Conservation (phyloP, 2,113 vertebrate genomes). For the Mesitornis unicolor region DNA sequence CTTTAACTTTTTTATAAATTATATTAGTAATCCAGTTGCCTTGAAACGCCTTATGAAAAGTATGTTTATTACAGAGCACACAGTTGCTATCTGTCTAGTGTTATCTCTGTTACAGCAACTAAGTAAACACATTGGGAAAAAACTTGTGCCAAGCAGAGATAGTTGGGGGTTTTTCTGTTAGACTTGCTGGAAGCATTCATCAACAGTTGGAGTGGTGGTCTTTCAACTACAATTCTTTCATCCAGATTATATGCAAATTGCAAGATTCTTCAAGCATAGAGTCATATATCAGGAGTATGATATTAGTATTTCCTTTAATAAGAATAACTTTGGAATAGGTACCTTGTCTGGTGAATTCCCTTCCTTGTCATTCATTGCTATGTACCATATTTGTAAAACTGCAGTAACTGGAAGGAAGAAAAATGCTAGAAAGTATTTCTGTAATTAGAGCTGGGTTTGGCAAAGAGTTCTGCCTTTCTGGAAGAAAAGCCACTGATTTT, state of each 20-base stretch:
- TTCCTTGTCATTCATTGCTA: not conserved
- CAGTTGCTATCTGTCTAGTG: not conserved
- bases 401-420: not conserved
- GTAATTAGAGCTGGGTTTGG: not conserved
- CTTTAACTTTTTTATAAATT: not conserved
- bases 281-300: not conserved
- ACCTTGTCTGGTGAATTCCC: not conserved
- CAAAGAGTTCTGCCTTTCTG: not conserved
- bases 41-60: not conserved
- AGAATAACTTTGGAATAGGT: not conserved
- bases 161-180: not conserved
- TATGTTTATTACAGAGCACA: not conserved
- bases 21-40: not conserved
- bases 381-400: not conserved
- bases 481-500: not conserved
- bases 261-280: not conserved
- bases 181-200: not conserved
- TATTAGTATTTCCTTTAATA: not conserved
- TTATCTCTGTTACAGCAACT: not conserved
- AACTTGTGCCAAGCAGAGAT: not conserved
- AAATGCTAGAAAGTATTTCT: not conserved
- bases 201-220: not conserved
- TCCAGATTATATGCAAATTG: not conserved
- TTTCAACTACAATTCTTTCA: constrained; percentile 1
- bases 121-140: constrained; percentile 2